Evolutionary conservation across 2,888 invertebrate genomes (phyloP).

Genomic region (Adelognathus sp.): DNA sequence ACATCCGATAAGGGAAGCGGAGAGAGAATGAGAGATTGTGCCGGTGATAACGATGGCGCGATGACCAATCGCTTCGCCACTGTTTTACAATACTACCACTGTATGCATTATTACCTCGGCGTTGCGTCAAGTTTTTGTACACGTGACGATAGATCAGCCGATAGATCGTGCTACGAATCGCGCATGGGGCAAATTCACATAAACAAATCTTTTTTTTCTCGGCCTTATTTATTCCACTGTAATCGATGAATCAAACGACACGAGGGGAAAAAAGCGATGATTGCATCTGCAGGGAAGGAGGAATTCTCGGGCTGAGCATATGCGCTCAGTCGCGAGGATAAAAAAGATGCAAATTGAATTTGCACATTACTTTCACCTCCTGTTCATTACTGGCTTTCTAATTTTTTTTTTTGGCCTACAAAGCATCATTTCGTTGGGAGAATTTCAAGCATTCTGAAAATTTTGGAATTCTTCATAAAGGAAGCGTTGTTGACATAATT

Average conservation of each 20-base stretch:
- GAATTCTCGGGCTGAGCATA: not conserved
- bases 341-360: too few species aligned
- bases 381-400: too few species aligned
- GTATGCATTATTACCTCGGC: slow-evolving; percentile 7
- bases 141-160: slow-evolving; percentile 9
- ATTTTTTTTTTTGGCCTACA: too few species aligned
- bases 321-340: too few species aligned
- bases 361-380: too few species aligned
- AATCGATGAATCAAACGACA: not conserved
- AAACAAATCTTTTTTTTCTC: slow-evolving; percentile 11
- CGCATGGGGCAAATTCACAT: not conserved
- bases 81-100: not conserved
- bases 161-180: not conserved
- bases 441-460: too few species aligned
- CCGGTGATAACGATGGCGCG: slow-evolving; percentile 55
- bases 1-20: slow-evolving; percentile 60
- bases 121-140: not conserved
- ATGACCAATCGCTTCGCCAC: slow-evolving; percentile 28
- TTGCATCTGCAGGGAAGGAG: not conserved
- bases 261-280: not conserved
- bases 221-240: not conserved
- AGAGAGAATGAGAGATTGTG: slow-evolving; percentile 61
- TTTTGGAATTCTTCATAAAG: too few species aligned
- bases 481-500: too few species aligned
- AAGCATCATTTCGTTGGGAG: too few species aligned